phyloP scores from a whole-genome alignment of 2,113 vertebrate species.

The Microcebus griseorufus region DNA sequence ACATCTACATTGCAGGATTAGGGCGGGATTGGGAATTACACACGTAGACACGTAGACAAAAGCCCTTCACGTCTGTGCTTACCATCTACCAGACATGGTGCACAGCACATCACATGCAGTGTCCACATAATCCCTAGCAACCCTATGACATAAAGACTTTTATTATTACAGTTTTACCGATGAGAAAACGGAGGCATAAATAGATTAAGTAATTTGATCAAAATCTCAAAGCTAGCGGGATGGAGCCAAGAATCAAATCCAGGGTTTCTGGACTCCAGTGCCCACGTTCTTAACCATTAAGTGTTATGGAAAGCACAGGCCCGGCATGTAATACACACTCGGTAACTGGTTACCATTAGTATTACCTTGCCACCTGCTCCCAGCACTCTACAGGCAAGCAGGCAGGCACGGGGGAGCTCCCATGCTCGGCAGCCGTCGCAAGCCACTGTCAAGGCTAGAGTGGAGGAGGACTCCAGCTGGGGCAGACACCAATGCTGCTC shows the following conservation, averaged over 20 bases:
- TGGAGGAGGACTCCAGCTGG: neutral
- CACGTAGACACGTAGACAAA: neutral
- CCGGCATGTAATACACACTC: neutral
- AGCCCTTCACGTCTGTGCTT: neutral
- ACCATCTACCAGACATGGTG: neutral
- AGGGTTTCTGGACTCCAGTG: neutral
- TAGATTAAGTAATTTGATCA: conserved; percentile 47
- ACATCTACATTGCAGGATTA: too few relatives aligned
- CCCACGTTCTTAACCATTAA: neutral
- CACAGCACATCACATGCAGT: neutral
- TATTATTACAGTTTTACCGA: neutral
- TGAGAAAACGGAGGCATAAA: conserved; percentile 16
- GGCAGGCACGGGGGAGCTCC: neutral
- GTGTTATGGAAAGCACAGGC: neutral
- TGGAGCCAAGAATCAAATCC: neutral
- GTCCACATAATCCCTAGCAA: neutral
- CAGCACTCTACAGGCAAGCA: neutral
- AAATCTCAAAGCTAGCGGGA: conserved; percentile 1
- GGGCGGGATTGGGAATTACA: neutral
- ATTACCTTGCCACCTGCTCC: neutral
- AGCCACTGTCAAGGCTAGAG: neutral
- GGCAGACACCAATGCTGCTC: neutral
- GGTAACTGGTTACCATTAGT: conserved; percentile 41
- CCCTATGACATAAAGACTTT: neutral
- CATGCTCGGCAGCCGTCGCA: neutral